A percentile compares a stretch with the other conserved stretches of the same genome.
phyloP scores from a whole-genome alignment of 2,113 vertebrate species.

The Parus major region DNA sequence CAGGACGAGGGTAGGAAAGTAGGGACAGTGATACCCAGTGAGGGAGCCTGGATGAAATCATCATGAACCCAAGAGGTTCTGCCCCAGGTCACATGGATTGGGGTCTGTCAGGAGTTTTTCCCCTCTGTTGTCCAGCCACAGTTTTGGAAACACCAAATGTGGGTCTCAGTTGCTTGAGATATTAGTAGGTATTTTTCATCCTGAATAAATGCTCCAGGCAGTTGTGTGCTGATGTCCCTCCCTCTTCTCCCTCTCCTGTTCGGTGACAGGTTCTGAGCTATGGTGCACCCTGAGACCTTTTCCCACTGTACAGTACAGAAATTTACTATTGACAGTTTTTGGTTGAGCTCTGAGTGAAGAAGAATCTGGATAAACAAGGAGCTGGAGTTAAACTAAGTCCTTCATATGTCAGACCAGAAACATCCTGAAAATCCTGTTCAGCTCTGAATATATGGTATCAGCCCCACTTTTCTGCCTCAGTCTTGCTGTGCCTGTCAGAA shows the following conservation, averaged over 20 bases:
- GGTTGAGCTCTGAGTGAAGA: background rate
- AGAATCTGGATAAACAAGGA: background rate
- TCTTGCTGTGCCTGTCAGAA: rapidly evolving
- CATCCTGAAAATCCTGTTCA: background rate
- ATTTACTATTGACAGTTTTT: background rate
- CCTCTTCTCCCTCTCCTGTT: background rate
- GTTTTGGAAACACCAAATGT: background rate
- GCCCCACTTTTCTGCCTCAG: background rate
- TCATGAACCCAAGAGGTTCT: background rate
- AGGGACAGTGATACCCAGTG: background rate
- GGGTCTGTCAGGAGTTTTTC: background rate
- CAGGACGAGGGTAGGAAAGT: background rate
- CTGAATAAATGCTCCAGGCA: background rate
- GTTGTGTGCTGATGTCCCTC: background rate
- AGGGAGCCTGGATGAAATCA: background rate
- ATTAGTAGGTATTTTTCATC: background rate
- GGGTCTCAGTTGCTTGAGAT: background rate
- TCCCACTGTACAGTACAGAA: background rate
- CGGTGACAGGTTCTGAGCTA: background rate
- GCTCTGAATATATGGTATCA: background rate
- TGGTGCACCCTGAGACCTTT: background rate
- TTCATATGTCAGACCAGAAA: background rate
- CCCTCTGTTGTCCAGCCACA: background rate
- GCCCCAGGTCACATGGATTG: background rate
- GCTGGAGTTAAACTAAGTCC: background rate